A percentile compares a stretch with the other conserved stretches of the same genome.
Evolutionary conservation across 2,888 invertebrate species (phyloP).

Genomic region (Alsophila aescularia): DNA sequence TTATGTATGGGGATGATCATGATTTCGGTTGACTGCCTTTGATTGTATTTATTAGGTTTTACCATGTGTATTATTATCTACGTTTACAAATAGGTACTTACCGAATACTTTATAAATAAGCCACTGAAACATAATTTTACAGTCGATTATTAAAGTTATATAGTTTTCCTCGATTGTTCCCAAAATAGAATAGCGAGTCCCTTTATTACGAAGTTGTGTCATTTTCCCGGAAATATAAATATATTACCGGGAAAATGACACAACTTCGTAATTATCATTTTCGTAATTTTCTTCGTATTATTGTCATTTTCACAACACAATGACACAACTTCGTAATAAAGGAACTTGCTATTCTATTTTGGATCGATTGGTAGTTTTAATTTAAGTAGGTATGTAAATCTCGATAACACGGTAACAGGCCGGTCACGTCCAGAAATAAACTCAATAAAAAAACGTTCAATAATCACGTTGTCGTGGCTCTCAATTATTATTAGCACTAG

Average conservation of each 20-base stretch:
- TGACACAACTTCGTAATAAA: neutral
- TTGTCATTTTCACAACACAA: too few species aligned
- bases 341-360: neutral
- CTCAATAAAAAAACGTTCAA: neutral
- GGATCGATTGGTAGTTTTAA: neutral
- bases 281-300: too few species aligned
- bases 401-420: neutral
- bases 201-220: neutral
- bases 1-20: too few species aligned
- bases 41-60: too few species aligned
- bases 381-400: neutral
- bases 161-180: neutral
- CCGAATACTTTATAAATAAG: too few species aligned
- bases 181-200: neutral
- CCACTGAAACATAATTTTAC: too few species aligned
- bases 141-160: neutral
- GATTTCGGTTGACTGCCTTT: too few species aligned
- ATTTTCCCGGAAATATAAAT: conserved; percentile 12
- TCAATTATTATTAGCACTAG: too few species aligned
- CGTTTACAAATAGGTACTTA: too few species aligned
- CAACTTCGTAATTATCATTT: too few species aligned
- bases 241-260: conserved; percentile 12
- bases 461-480: neutral
- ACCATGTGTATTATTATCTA: too few species aligned
- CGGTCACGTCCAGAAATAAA: neutral